Base-by-base conservation (phyloP, 2,888 invertebrate genomes). In the Aphrophora alni region DNA sequence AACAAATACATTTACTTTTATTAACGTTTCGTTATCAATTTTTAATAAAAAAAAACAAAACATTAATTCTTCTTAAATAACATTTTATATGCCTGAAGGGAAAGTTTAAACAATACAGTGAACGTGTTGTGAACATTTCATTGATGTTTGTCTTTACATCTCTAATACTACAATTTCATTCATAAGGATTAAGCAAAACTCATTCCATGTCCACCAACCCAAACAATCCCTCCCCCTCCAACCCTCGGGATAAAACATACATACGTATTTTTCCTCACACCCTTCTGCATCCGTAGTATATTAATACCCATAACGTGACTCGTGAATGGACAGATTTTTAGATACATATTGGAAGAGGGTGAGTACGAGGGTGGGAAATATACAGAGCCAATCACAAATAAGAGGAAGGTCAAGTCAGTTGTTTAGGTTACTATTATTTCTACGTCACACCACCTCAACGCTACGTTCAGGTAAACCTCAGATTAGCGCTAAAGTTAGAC, bases 151-250 rank as follows among this genome's bases (percentile, higher is more conserved):
- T 59, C 59, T 59, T 59, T 59, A 59, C 59, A 21, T n/a, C 59
- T 59, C 59, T 21, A 59, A 59, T 59, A 59, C 59, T 59, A 59
- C 59, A 59, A 59, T 59, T 59, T 59, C 59, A 59, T 59, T 59
- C 59, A 59, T 14, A 59, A 59, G 59, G 59, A 59, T 59, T 59
- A 59, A 59, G 21, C 21, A 21, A 59, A 44, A 59, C 59, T 21
- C 59, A 59, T 21, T 59, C 59, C 59, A 21, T 59, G 59, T 59
- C 59, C 21, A 59, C 59, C 59, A 21, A 59, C n/a, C 59, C 59
- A 59, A 59, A 59, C 59, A 59, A 21, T 12, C 59, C 59, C 59
- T 2, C 59, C 21, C 59, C 59, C 21, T 59, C 59, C 59, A 12
- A 2, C 44, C 44, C 44, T 44, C 14, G 5, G 17, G 44, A 44